Evolutionary conservation across 1,140 invertebrate genomes (phyloP), one percentile per base, ranked within the genome.

Genomic region (Macrostomum lignano): DNA sequence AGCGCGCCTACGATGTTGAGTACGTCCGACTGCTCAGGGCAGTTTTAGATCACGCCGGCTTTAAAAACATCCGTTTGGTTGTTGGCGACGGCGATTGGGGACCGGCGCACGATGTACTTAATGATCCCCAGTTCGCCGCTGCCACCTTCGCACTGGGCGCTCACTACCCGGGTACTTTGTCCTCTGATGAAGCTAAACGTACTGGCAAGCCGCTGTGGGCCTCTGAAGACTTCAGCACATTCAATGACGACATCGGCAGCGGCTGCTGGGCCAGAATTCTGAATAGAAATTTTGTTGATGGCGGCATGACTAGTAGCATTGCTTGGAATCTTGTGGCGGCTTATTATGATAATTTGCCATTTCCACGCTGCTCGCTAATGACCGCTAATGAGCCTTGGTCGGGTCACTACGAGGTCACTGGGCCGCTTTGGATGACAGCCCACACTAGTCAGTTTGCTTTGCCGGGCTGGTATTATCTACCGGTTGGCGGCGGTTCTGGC

Each of bases 211-310:
- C 44, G n/a, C 40, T 56, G 19, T 56, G 51, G 51, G 34, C 53
- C 17, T 54, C 51, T 4, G 52, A 55, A 40, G 51, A 55, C 37
- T 55, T 50, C 32, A 49, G 48, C 30, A 52, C 52, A 23, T 52
- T 47, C 21, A 54, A 55, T 42, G 45, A 55, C 30, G 46, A 53
- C 39, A 43, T 46, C 15, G 53, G 53, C 1, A 52, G 43, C 30
- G 53, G 50, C n/a, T 56, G 53, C 36, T 53, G 49, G 52, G 53
- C 49, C 9, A 45, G 52, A 42, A n/a, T n/a, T n/a, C n/a, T n/a
- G n/a, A n/a, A n/a, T n/a, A n/a, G n/a, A n/a, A n/a, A n/a, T n/a
- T n/a, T n/a, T n/a, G n/a, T n/a, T n/a, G n/a, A n/a, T n/a, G n/a
- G n/a, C n/a, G n/a, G n/a, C n/a, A n/a, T n/a, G n/a, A n/a, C n/a